A percentile compares a stretch with the other conserved stretches of the same genome.
Conservation (phyloP, 2,888 invertebrate genomes). For the Pasiphila rectangulata region DNA sequence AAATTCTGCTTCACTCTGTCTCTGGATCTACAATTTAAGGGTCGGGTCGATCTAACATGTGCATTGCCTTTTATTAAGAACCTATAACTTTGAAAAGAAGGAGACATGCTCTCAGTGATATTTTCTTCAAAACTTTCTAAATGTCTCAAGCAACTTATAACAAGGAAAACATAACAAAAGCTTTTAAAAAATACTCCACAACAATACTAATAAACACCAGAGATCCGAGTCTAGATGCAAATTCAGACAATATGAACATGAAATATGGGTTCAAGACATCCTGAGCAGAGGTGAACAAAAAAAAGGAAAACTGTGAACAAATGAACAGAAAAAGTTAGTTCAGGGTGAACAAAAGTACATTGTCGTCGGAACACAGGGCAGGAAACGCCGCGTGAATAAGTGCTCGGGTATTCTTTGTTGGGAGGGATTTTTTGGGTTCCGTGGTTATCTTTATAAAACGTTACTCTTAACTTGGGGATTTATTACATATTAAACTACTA, state of each 20-base stretch:
- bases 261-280: conserved; percentile 80
- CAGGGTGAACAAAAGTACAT: conserved; percentile 54
- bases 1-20: too few species aligned
- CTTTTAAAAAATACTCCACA: conserved; percentile 34
- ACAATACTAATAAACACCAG: conserved; percentile 38
- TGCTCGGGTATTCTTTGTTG: conserved; percentile 53
- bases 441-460: neutral
- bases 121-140: too few species aligned
- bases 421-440: conserved; percentile 38
- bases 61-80: too few species aligned
- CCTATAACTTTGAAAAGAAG: neutral
- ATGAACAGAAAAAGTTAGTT: conserved; percentile 72
- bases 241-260: conserved; percentile 76
- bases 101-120: too few species aligned
- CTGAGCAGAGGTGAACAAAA: conserved; percentile 60
- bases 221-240: conserved; percentile 50
- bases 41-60: too few species aligned
- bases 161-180: conserved; percentile 16
- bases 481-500: too few species aligned
- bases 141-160: conserved; percentile 13
- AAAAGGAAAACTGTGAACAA: conserved; percentile 60
- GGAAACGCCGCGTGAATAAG: conserved; percentile 75
- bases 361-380: conserved; percentile 61
- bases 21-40: too few species aligned
- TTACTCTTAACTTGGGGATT: neutral